Evolutionary conservation across 2,888 invertebrate species (phyloP), one percentile per base, ranked within the genome.

Genomic region (Caenorhabditis imperialis): DNA sequence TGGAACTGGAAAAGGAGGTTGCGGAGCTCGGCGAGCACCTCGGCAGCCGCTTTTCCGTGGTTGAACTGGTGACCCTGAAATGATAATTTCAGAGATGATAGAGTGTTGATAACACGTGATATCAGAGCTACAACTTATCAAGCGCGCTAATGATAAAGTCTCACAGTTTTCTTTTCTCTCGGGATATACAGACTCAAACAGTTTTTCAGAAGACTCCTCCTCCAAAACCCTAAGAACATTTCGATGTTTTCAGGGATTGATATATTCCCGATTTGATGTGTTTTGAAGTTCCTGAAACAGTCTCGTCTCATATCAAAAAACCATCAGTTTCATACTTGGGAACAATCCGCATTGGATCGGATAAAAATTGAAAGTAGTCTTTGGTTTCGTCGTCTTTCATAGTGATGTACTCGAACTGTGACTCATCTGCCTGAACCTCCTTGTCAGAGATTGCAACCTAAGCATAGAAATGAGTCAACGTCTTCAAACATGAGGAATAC

Each of bases 291-390:
- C 37, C 40, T 57, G 25, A 51, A 33, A 54, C 10, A 3, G 16
- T 18, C 27, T 18, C 10, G 33, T 16, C 30, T 6, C 12, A 5
- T 33, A n/a, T n/a, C n/a, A n/a, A n/a, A n/a, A n/a, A n/a, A n/a
- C n/a, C n/a, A n/a, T 16, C n/a, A 35, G n/a, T 8, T 48, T 38
- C 45, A 22, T 30, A 73, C 74, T 50, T 60, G 0, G 50, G 61
- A 55, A 69, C 35, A 14, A 37, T 55, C 37, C 69, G 22, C 2
- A 33, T 50, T 16, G 33, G 58, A 25, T 74, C 25, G 20, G 58
- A 57, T 7, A 12, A 14, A 37, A 69, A 69, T 18, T 35, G 42
- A 44, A 54, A 55, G 50, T 62, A 74, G 25, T 69, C 55, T 16
- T 20, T 61, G 25, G 22, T 27, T 16, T 48, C 27, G 10, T 14